Evolutionary conservation across 1,140 invertebrate species (phyloP).

Genomic region (Brachionus calyciflorus): DNA sequence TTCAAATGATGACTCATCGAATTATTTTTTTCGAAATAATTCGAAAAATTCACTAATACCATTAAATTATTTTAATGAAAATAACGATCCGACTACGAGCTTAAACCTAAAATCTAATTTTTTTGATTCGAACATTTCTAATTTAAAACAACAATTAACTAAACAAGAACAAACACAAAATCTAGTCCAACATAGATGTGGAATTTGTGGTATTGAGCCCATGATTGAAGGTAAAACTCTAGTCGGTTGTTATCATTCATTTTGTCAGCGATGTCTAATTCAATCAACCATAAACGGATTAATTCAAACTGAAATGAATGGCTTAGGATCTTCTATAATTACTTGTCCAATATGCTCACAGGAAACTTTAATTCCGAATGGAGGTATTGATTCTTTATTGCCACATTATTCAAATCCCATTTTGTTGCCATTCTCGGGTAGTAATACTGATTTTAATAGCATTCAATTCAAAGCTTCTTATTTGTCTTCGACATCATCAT

Average conservation of each 20-base stretch:
- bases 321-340: not conserved
- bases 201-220: not conserved
- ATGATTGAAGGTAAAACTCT: conserved; percentile 29
- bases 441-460: not conserved
- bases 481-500: conserved; percentile 9
- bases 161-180: not conserved
- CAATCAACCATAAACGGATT: not conserved
- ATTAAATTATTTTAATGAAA: not conserved
- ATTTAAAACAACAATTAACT: not conserved
- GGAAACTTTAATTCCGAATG: conserved; percentile 8
- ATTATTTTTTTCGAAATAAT: too few species aligned
- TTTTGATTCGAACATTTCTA: not conserved
- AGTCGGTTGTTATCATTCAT: conserved; percentile 14
- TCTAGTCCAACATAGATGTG: not conserved
- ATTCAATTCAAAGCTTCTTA: not conserved
- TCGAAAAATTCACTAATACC: not conserved
- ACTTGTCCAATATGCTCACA: conserved; percentile 11
- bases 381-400: not conserved
- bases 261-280: not conserved
- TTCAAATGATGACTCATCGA: not conserved
- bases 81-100: not conserved
- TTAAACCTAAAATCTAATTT: not conserved
- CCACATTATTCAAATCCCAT: not conserved
- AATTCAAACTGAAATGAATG: conserved; percentile 3
- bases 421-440: not conserved